A percentile compares a stretch with the other conserved stretches of the same genome.
phyloP scores from a whole-genome alignment of 2,888 invertebrate genomes.

The Dicyrtomina minuta region DNA sequence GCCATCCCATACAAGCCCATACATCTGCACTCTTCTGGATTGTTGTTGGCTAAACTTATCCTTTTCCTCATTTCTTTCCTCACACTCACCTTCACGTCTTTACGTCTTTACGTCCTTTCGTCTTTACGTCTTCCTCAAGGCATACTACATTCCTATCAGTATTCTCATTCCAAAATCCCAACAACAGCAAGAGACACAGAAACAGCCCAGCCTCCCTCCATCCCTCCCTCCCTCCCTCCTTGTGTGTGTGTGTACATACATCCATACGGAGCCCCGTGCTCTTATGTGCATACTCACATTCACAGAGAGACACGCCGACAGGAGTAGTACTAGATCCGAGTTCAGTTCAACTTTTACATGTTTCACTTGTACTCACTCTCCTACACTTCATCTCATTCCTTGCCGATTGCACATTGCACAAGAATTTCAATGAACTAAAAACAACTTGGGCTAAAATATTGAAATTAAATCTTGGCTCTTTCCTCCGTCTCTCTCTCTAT shows the following conservation, averaged over 20 bases:
- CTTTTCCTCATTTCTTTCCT: conserved; percentile 6
- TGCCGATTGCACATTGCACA: background rate
- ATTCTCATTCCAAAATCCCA: background rate
- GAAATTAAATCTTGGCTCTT: background rate
- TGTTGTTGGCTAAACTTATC: conserved; percentile 7
- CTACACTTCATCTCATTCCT: too few relatives aligned
- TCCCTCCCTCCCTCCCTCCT: background rate
- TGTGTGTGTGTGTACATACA: background rate
- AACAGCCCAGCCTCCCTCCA: too few relatives aligned
- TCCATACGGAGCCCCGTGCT: too few relatives aligned
- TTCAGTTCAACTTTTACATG: too few relatives aligned
- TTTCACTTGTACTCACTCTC: too few relatives aligned
- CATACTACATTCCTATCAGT: conserved; percentile 19
- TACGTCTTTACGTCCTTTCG: background rate
- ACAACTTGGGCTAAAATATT: background rate
- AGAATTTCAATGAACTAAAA: conserved; percentile 11
- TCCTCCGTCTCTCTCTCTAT: too few relatives aligned
- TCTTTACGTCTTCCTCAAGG: conserved; percentile 18
- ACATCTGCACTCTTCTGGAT: conserved; percentile 4
- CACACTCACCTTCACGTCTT: conserved; percentile 9
- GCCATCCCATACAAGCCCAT: too few relatives aligned
- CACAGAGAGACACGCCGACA: too few relatives aligned
- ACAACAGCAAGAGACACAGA: too few relatives aligned
- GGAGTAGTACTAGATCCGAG: too few relatives aligned
- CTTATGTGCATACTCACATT: too few relatives aligned